These are phyloP conservation scores for Oreochromis tanganicae DNA, from an alignment of 2,113 vertebrate genomes.

Conservation along the genomic window DNA sequence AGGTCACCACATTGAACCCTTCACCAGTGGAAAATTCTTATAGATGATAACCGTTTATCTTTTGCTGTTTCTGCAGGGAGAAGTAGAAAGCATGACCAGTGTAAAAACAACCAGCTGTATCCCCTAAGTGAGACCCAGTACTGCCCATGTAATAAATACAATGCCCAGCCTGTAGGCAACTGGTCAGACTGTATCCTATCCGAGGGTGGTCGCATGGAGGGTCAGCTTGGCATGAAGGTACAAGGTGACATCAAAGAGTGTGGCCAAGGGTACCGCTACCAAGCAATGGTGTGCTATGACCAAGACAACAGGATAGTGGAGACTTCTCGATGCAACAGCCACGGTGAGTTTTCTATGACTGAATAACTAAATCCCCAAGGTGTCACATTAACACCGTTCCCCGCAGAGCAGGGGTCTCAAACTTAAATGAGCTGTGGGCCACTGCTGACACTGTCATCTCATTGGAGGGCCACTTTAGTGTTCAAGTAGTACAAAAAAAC, in stretches of 20 bases:
- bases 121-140: conserved; percentile 92
- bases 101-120: conserved; percentile 88
- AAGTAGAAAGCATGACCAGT: conserved; percentile 95
- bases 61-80: conserved; percentile 75
- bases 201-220: conserved; percentile 81
- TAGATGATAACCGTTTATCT: background rate
- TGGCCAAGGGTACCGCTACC: conserved; percentile 94
- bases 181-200: conserved; percentile 97
- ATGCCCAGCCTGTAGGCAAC: conserved; percentile 91
- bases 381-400: background rate
- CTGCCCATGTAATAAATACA: conserved; percentile 95
- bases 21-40: background rate
- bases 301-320: conserved; percentile 91
- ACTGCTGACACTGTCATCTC: too few species aligned
- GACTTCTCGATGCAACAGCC: conserved; percentile 93
- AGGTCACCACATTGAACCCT: background rate
- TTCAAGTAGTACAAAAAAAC: too few species aligned
- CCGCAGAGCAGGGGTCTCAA: background rate
- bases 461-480: too few species aligned
- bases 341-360: conserved; percentile 70
- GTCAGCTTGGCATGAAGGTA: conserved; percentile 82
- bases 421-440: background rate
- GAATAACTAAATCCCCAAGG: background rate
- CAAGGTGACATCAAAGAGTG: conserved; percentile 92
- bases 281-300: conserved; percentile 95